These are phyloP conservation scores for Rhaphigaster nebulosa DNA, from an alignment of 2,888 invertebrate species.

Conservation along the genomic window DNA sequence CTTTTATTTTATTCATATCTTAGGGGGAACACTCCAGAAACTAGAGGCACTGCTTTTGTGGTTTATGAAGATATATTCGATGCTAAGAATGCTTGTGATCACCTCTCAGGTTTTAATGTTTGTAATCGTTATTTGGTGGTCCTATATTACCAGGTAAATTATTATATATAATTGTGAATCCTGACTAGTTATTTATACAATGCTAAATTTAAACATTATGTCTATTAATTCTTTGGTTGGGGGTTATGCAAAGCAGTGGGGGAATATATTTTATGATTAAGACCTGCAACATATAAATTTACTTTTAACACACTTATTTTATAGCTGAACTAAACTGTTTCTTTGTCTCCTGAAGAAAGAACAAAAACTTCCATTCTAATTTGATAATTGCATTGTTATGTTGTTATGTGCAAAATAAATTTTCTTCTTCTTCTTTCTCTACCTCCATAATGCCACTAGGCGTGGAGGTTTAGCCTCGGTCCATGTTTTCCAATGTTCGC, in stretches of 20 bases:
- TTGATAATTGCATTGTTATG: no score
- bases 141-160: constrained; percentile 88
- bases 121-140: constrained; percentile 99
- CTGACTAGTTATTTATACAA: not conserved
- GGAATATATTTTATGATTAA: not conserved
- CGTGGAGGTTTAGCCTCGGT: no score
- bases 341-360: no score
- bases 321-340: no score
- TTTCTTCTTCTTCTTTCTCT: no score
- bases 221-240: not conserved
- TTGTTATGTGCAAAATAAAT: no score
- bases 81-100: constrained; percentile 99
- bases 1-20: not conserved
- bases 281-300: not conserved
- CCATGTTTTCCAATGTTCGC: no score
- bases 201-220: not conserved
- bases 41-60: constrained; percentile 98
- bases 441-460: no score
- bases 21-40: constrained; percentile 97
- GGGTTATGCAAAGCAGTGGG: no score
- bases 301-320: not conserved
- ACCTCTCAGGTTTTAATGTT: constrained; percentile 98
- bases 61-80: constrained; percentile 99
- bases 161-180: not conserved
- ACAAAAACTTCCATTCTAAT: no score